A percentile compares a stretch with the other conserved stretches of the same genome.
Conservation (phyloP, 1,140 invertebrate species). For the Anoplolepis gracilipes region DNA sequence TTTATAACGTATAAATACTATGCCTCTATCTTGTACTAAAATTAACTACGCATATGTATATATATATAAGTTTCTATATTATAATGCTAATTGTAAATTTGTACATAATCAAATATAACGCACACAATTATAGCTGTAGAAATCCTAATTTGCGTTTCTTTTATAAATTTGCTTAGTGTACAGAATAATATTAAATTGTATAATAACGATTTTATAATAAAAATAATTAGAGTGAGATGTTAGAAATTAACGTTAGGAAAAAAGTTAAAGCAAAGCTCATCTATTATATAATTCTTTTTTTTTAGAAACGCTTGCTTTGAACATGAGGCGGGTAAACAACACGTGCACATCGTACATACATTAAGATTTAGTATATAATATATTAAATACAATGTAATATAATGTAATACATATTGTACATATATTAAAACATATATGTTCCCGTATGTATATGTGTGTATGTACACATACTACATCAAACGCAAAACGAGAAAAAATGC, state of each 20-base stretch:
- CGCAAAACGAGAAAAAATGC: constrained; percentile 52
- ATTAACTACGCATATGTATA: too few relatives aligned
- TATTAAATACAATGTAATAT: too few relatives aligned
- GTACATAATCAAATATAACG: background rate
- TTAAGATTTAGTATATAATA: too few relatives aligned
- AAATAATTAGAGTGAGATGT: background rate
- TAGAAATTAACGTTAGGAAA: background rate
- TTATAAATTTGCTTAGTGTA: background rate
- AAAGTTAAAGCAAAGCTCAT: background rate
- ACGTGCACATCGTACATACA: background rate
- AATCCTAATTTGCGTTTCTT: background rate
- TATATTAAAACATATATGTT: too few relatives aligned
- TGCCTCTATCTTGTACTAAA: too few relatives aligned
- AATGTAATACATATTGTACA: too few relatives aligned
- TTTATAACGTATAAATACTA: too few relatives aligned
- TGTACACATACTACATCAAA: too few relatives aligned
- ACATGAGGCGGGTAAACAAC: constrained; percentile 15
- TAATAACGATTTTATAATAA: background rate
- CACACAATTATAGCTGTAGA: background rate
- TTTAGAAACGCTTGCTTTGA: background rate
- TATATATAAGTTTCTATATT: background rate
- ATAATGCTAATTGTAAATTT: background rate
- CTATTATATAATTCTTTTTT: background rate
- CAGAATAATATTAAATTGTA: background rate
- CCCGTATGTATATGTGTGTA: too few relatives aligned